Conservation (phyloP, 2,888 invertebrate species). For the Agonopterix heracliana region DNA sequence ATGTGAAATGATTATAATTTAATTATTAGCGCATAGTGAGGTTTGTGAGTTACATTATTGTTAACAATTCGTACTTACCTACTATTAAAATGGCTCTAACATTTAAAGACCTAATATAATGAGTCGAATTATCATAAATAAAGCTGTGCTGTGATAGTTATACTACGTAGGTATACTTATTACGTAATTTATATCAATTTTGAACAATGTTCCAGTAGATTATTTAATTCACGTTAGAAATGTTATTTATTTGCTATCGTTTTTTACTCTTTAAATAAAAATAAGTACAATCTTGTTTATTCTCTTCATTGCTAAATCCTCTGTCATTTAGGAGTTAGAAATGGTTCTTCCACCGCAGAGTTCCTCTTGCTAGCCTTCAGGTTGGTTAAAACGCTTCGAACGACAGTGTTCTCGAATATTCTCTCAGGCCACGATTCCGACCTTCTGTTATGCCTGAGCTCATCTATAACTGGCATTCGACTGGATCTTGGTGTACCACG, state of each 20-base stretch:
- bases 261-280: slow-evolving; percentile 11
- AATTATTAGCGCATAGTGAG: no score
- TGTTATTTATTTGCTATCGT: slow-evolving; percentile 2
- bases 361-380: slow-evolving; percentile 46
- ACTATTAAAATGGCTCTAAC: no score
- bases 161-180: slow-evolving; percentile 23
- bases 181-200: slow-evolving; percentile 4
- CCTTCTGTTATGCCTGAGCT: slow-evolving; percentile 32
- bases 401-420: slow-evolving; percentile 59
- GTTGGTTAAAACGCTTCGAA: slow-evolving; percentile 55
- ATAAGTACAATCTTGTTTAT: slow-evolving; percentile 2
- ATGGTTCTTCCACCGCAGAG: slow-evolving; percentile 54
- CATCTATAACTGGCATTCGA: slow-evolving; percentile 40
- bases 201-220: background rate
- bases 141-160: slow-evolving; percentile 45
- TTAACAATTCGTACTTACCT: no score
- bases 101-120: no score
- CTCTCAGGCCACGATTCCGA: slow-evolving; percentile 65
- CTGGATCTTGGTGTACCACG: slow-evolving; percentile 54
- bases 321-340: slow-evolving; percentile 53
- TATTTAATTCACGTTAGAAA: no score
- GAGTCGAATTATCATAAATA: slow-evolving; percentile 18
- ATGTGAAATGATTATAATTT: no score
- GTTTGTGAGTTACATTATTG: no score
- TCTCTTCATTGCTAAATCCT: background rate